Percentiles rank a stretch among this genome's conserved stretches.
phyloP scores from a whole-genome alignment of 2,113 vertebrate species.

The Oncorhynchus nerka region DNA sequence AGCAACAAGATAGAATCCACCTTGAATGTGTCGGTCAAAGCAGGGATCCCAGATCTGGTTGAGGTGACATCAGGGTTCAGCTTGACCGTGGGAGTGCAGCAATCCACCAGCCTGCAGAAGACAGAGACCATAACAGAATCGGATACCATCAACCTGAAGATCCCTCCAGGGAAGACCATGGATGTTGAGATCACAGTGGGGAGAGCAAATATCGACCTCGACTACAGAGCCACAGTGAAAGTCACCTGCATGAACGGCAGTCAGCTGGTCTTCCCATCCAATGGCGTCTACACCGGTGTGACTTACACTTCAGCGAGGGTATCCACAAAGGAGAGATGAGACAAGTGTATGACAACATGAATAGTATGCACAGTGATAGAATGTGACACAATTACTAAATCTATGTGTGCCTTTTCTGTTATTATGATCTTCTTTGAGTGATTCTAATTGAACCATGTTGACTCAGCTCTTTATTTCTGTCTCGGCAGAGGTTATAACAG shows the following conservation, averaged over 20 bases:
- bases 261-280: conserved; percentile 13
- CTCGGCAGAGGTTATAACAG: too few species aligned
- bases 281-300: conserved; percentile 22
- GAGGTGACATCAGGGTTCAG: not conserved
- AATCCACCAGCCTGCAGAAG: not conserved
- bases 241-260: conserved; percentile 31
- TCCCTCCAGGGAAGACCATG: conserved; percentile 28
- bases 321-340: too few species aligned
- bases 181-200: not conserved
- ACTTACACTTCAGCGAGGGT: too few species aligned
- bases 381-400: too few species aligned
- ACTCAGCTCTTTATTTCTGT: too few species aligned
- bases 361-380: too few species aligned
- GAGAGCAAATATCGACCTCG: conserved; percentile 31
- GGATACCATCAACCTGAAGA: not conserved
- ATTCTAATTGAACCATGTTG: too few species aligned
- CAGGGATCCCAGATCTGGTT: conserved; percentile 16
- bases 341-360: too few species aligned
- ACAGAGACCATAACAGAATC: conserved; percentile 16
- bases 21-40: conserved; percentile 19
- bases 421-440: too few species aligned
- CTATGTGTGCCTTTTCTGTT: too few species aligned
- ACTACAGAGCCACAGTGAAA: conserved; percentile 33
- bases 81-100: not conserved
- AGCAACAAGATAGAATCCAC: not conserved